Evolutionary conservation across 2,113 vertebrate genomes (phyloP), one percentile per base, ranked within the genome.

Genomic region (Hypomesus transpacificus): DNA sequence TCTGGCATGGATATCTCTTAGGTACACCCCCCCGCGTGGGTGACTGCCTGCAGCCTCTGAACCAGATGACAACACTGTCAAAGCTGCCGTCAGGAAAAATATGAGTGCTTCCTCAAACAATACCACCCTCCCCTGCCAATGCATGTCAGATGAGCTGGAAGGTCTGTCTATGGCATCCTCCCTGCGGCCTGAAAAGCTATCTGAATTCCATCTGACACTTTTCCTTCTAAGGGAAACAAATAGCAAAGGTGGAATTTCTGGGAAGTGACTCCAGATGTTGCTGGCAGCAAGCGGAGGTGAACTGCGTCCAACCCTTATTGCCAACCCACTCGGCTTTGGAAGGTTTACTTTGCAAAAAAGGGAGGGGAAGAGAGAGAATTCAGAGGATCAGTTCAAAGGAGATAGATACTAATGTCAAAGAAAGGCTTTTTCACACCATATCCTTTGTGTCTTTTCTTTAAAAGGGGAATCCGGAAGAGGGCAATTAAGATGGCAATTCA

Each of bases 181-280:
- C 71, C 79, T 74, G 70, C 71, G 81, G 81, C 76, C 65, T 81
- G 70, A 76, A 69, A 75, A 75, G 21, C 81, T 61, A 80, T 84
- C 9, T 46, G 39, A 46, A 76, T 80, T 82, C 83, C 71, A 84
- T 88, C 89, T 90, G 88, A 90, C 91, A 91, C 92, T 93, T 94
- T 92, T 93, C 93, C 94, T 94, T 95, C 91, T 92, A 92, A 92
- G 94, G 91, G 90, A 95, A 95, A 92, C 90, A 90, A 93, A 93
- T 88, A 91, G 87, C 90, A 88, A 95, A 94, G 93, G 92, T 94
- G 92, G 90, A 88, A 95, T 95, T 95, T 92, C 93, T 92, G 94
- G 93, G 92, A 86, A 89, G 86, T 92, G 91, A 93, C 91, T 94
- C 94, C 91, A 89, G 91, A 89, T 91, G 92, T 86, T 93, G 91